Conservation (phyloP, 2,797 vertebrate genomes). For the Ctenosaura bakeri region DNA sequence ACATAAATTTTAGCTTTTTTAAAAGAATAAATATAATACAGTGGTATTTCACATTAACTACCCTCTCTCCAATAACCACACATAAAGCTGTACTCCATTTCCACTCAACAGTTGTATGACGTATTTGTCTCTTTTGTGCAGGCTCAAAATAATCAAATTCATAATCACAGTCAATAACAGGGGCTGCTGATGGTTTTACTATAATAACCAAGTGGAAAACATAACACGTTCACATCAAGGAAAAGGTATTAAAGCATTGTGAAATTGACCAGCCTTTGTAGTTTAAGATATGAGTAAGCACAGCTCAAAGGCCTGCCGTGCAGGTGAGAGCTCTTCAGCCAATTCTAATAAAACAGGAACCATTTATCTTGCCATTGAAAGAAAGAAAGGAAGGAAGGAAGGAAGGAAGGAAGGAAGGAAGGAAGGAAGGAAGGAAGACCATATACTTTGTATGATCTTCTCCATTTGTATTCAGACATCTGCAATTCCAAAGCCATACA, state of each 20-base stretch:
- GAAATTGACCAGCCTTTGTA: slow-evolving; percentile 72
- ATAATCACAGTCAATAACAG: slow-evolving; percentile 64
- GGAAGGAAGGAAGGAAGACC: too few relatives aligned
- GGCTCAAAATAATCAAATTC: slow-evolving; percentile 60
- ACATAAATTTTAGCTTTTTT: too few relatives aligned
- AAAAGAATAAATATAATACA: too few relatives aligned
- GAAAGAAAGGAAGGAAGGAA: too few relatives aligned
- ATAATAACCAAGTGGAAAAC: slow-evolving; percentile 56
- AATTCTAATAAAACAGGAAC: slow-evolving; percentile 47
- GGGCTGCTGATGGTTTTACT: slow-evolving; percentile 42
- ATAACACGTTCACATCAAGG: slow-evolving; percentile 54
- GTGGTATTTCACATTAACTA: background rate
- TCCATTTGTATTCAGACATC: background rate
- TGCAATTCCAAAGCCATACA: background rate
- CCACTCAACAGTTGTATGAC: background rate
- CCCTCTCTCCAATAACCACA: background rate
- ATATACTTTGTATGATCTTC: background rate
- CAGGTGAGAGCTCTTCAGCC: slow-evolving; percentile 63
- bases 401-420: too few relatives aligned
- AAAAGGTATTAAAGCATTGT: slow-evolving; percentile 9
- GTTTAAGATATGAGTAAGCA: slow-evolving; percentile 73
- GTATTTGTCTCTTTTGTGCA: slow-evolving; percentile 30
- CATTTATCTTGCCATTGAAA: background rate
- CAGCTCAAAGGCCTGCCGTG: slow-evolving; percentile 40
- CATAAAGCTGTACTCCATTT: background rate